phyloP scores from a whole-genome alignment of 2,113 vertebrate species.

The Hypocryptadius cinnamomeus region DNA sequence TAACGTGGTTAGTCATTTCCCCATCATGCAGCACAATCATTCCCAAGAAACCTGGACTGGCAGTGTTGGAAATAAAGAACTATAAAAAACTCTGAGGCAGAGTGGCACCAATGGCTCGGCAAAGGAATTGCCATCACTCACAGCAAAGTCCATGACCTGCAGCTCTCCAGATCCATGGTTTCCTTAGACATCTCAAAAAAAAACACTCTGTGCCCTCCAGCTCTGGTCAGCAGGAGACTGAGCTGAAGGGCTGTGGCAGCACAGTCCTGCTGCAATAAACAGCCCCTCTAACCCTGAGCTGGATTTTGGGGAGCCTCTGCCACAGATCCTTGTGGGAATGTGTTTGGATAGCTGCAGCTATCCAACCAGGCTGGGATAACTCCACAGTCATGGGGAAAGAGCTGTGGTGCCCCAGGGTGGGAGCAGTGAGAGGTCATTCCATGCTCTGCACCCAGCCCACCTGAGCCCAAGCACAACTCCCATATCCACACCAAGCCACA shows the following conservation, averaged over 20 bases:
- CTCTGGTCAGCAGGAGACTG: background rate
- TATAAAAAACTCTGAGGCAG: background rate
- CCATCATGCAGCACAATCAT: background rate
- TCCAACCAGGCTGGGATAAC: background rate
- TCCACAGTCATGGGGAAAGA: background rate
- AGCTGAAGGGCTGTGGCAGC: background rate
- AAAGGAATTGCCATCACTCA: background rate
- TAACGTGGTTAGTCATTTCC: background rate
- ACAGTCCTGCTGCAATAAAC: background rate
- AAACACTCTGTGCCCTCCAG: background rate
- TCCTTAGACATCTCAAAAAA: background rate
- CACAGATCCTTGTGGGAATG: background rate
- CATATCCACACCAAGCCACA: background rate
- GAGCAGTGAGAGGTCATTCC: background rate
- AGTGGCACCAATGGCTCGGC: fast-evolving
- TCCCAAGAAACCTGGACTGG: background rate
- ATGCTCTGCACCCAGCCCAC: background rate
- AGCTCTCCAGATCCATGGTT: background rate
- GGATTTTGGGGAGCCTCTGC: background rate
- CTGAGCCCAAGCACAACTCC: background rate
- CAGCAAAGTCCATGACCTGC: background rate
- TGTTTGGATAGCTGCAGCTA: background rate
- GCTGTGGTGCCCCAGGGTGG: background rate
- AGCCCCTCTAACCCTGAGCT: background rate
- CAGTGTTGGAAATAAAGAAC: background rate